Percentiles rank a stretch among this genome's conserved stretches.
Conservation (phyloP, 92 coral and sea anemone genomes). For the Umimayanthus chanpuru region DNA sequence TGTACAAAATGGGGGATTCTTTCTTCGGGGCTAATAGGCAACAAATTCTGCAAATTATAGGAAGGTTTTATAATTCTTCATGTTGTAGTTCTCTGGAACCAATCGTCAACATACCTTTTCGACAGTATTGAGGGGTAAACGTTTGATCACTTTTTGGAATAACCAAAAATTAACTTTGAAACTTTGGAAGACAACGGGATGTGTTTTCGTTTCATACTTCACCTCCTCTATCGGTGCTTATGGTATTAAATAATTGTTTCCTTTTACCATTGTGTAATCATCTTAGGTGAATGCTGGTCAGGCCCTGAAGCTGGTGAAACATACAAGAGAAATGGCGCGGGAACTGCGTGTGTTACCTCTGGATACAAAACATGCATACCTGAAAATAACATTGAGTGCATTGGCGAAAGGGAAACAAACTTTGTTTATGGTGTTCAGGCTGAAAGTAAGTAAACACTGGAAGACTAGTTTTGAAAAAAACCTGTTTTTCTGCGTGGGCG, state of each 20-base stretch:
- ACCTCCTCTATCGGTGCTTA: not conserved
- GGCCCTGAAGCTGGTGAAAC: conserved; percentile 12
- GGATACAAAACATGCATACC: not conserved
- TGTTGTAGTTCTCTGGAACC: too few species aligned
- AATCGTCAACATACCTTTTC: too few species aligned
- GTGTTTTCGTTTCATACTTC: not conserved
- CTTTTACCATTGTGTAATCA: not conserved
- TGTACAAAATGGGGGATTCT: too few species aligned
- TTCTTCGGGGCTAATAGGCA: not conserved
- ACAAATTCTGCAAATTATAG: too few species aligned
- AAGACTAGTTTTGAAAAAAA: too few species aligned
- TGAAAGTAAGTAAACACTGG: not conserved
- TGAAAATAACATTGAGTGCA: not conserved
- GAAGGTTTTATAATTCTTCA: not conserved
- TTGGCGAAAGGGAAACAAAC: conserved; percentile 11
- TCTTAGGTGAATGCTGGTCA: conserved; percentile 38
- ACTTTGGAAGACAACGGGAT: not conserved
- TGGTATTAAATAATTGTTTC: not conserved
- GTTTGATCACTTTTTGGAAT: not conserved
- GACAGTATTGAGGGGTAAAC: not conserved
- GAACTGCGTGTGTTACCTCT: not conserved
- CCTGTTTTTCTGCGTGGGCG: too few species aligned
- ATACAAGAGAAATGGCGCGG: conserved; percentile 7
- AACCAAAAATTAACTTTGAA: too few species aligned
- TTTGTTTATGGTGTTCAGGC: conserved; percentile 15